Base-by-base conservation (phyloP, 2,888 invertebrate species). In the Drosophila prostipennis region DNA sequence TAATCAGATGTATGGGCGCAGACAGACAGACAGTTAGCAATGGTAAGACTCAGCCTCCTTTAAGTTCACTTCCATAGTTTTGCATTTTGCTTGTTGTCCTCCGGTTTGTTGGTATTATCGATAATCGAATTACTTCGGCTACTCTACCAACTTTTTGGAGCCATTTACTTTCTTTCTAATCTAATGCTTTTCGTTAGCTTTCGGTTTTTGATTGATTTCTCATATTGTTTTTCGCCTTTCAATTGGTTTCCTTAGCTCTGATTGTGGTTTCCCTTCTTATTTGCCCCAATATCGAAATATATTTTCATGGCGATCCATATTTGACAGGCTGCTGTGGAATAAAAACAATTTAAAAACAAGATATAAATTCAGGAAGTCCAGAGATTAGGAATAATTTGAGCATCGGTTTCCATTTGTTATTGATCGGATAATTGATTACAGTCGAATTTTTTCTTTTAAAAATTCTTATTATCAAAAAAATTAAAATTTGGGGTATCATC, bases 141-240 rank as follows among this genome's bases (percentile, higher is more conserved):
- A 26, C 29, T 14, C 16, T 26, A 14, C 29, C 29, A 29, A 46
- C 14, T 46, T 11, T 29, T 46, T 46, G 29, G 11, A 29, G n/a
- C 29, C 46, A 46, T 32, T 46, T 29, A 46, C 46, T 46, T 46
- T 32, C 46, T 26, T 26, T 32, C 32, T 46, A 46, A 46, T 32
- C 32, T 8, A 11, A 46, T 32, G 32, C 32, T 46, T 46, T 46
- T 46, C 46, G 46, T 46, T 46, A 29, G 54, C 54, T 57, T 57
- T 54, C 37, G 19, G 39, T 23, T 29, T 29, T 57, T 54, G 57
- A 57, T 57, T 54, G 37, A 57, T 53, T 57, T 39, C 46, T 16
- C 46, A 46, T 46, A 16, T 32, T 54, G 57, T 19, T 29, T 19
- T 39, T 32, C 57, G 57, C 48, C 57, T 29, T n/a, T 13, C n/a